phyloP scores from a whole-genome alignment of 2,113 vertebrate species.

The Sminthopsis crassicaudata region DNA sequence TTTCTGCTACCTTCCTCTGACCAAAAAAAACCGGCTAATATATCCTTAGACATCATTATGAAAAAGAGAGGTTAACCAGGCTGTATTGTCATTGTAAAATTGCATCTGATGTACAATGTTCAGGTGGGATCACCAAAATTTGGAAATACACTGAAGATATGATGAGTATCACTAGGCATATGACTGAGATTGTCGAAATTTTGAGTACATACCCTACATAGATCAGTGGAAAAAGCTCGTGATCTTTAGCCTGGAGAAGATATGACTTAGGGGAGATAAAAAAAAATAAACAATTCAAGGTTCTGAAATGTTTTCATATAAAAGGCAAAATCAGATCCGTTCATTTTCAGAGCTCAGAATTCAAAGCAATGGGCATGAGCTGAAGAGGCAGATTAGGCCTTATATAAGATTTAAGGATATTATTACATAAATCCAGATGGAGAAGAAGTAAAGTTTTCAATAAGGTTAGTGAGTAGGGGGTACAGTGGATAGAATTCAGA shows the following conservation, averaged over 20 bases:
- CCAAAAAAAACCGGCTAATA: too few species aligned
- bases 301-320: background rate
- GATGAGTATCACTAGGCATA: background rate
- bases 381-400: background rate
- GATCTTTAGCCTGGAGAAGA: background rate
- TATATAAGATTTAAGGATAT: background rate
- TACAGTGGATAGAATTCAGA: too few species aligned
- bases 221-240: background rate
- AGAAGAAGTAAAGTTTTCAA: background rate
- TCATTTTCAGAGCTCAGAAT: background rate
- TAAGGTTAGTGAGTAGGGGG: background rate
- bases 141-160: background rate
- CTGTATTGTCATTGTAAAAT: background rate
- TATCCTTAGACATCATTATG: background rate
- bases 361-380: background rate
- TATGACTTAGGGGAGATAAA: background rate
- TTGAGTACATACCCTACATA: background rate
- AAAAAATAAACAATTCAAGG: background rate
- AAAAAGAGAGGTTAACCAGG: background rate
- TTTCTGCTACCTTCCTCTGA: background rate
- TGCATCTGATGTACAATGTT: background rate
- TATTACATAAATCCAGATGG: background rate
- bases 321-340: background rate
- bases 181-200: background rate
- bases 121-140: background rate